Base-by-base conservation (phyloP, 2,797 vertebrate species). In the Pangasius krempfi region DNA sequence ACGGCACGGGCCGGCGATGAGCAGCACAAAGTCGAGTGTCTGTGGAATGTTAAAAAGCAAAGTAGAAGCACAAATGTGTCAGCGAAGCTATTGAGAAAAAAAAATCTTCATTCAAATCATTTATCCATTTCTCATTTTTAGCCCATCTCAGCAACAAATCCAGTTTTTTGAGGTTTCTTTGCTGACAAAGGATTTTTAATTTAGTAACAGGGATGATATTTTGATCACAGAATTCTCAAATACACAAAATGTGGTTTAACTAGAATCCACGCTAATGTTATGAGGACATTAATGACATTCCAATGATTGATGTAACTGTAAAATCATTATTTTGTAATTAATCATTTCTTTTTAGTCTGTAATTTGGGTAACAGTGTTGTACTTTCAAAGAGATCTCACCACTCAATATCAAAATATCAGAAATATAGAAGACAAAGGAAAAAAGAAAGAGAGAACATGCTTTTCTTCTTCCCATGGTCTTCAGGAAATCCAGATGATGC, bases 1-100 rank as follows among this genome's bases (percentile, higher is more conserved):
- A 62, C 89, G 52, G 64, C 60, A 82, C 50, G 58, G 68, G 72
- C 30, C 44, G 86, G 89, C 6, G 87, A 87, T 62, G 18, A 68
- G 70, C 33, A 37, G 58, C 50, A 73, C 62, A 73, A 18, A 54
- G 9, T 62, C 30, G 62, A 40, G n/a, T 47, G 30, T 60, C 33
- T 81, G 33, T 80, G 25, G 76, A 78, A 58, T 84, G 47, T 50
- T 50, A 70, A 84, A 27, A n/a, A 33, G 12, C 33, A 56, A 52
- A 72, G 14, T 27, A 75, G 56, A 85, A 27, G 80, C n/a, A 12
- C 14, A 37, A 72, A 88, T 27, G 50, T 76, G 10, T 58, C 52
- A 33, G 33, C 37, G 33, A 37, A 54, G 33, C 52, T n/a, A 78
- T 1, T n/a, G 20, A 54, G 0, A 20, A 7, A 9, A 10, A 30